phyloP scores from a whole-genome alignment of 1,140 invertebrate species.

The Anoplolepis gracilipes region DNA sequence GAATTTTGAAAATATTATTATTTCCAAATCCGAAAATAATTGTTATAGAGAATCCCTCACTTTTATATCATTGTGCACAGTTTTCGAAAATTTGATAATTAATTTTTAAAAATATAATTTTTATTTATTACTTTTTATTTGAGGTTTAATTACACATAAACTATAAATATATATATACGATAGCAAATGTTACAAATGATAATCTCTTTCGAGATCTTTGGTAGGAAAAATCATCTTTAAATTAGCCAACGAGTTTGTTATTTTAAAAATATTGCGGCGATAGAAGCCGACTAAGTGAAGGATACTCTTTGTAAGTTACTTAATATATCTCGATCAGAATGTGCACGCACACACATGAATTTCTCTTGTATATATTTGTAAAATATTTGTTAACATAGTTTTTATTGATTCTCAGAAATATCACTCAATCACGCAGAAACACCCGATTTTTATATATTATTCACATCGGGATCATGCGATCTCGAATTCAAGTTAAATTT shows the following conservation, averaged over 20 bases:
- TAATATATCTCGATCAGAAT: not conserved
- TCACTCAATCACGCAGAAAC: not conserved
- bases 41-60: not conserved
- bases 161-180: not conserved
- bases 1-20: too few species aligned
- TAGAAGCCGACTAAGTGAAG: too few species aligned
- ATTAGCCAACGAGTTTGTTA: not conserved
- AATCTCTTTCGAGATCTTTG: not conserved
- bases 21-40: not conserved
- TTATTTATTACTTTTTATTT: too few species aligned
- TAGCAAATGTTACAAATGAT: constrained; percentile 10
- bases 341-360: not conserved
- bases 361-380: constrained; percentile 3
- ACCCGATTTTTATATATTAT: constrained; percentile 17
- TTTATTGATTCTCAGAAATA: not conserved
- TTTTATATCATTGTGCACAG: not conserved
- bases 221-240: not conserved
- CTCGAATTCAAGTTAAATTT: constrained; percentile 13
- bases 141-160: not conserved
- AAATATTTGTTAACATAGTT: constrained; percentile 37
- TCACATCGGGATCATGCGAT: not conserved
- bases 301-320: not conserved
- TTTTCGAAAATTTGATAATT: not conserved
- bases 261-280: constrained; percentile 29
- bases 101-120: not conserved